Percentiles rank a stretch among this genome's conserved stretches.
These are phyloP conservation scores for Aspidapion aeneum DNA, from an alignment of 2,888 invertebrate genomes.

Conservation along the genomic window DNA sequence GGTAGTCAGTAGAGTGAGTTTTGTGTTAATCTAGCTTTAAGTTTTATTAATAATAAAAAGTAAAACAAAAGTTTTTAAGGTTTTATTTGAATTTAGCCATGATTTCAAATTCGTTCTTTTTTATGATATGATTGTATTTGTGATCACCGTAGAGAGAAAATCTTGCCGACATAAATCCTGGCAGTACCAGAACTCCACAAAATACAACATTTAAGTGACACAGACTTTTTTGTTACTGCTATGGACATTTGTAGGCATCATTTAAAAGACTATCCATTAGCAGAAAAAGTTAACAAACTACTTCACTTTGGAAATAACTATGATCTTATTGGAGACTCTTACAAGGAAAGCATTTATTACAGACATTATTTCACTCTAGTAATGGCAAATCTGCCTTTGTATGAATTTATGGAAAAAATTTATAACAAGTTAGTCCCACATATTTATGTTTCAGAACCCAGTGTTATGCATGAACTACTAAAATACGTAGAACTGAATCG, in stretches of 20 bases:
- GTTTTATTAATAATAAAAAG: not conserved
- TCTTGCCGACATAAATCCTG: no score
- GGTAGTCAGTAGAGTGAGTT: conserved; percentile 27
- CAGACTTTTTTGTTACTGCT: conserved; percentile 75
- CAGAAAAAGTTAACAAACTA: conserved; percentile 65
- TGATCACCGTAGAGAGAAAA: no score
- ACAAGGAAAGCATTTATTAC: conserved; percentile 77
- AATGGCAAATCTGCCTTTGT: conserved; percentile 56
- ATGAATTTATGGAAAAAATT: conserved; percentile 58
- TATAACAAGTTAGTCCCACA: conserved; percentile 73
- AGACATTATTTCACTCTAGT: conserved; percentile 68
- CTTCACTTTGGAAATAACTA: conserved; percentile 75
- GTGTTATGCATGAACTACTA: conserved; percentile 70
- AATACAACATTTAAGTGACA: conserved; percentile 63
- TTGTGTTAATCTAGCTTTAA: not conserved
- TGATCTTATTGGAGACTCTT: conserved; percentile 73
- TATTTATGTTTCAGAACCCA: conserved; percentile 75
- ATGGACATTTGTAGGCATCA: conserved; percentile 77
- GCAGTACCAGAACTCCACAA: no score
- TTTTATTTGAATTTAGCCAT: no score
- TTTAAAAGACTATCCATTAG: conserved; percentile 64
- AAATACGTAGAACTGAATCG: conserved; percentile 63
- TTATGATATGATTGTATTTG: no score
- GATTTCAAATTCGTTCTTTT: no score
- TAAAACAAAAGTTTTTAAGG: not conserved